Evolutionary conservation across 2,797 vertebrate genomes (phyloP).

Genomic region (Gallirallus australis): DNA sequence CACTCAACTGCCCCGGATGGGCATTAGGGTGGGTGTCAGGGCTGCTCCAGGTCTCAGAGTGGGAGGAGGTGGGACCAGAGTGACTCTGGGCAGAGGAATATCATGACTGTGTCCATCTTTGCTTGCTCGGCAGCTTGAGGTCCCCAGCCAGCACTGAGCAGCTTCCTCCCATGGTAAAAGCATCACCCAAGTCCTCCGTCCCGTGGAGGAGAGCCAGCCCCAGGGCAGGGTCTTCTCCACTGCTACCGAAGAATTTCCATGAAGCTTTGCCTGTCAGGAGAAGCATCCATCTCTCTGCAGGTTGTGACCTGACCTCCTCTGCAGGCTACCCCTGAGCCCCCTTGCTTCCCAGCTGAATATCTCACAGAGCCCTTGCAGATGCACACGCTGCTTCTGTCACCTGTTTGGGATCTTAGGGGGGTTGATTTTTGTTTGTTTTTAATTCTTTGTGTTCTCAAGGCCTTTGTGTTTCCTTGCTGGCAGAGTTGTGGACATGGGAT

Average conservation of each 20-base stretch:
- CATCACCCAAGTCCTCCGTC: neutral
- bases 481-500: neutral
- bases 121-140: neutral
- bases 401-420: neutral
- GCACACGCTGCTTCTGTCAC: neutral
- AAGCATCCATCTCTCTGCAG: neutral
- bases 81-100: neutral
- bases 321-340: neutral
- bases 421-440: neutral
- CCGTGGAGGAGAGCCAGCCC: neutral
- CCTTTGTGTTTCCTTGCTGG: neutral
- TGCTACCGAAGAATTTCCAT: rapidly evolving
- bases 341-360: neutral
- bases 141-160: neutral
- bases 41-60: neutral
- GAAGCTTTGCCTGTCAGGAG: neutral
- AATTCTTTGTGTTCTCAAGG: neutral
- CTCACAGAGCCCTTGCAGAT: neutral
- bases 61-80: neutral
- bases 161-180: neutral
- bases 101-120: neutral
- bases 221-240: neutral
- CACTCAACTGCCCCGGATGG: neutral
- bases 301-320: neutral
- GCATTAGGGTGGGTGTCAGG: neutral